Percentiles rank a stretch among this genome's conserved stretches.
These are phyloP conservation scores for Lepidurus arcticus DNA, from an alignment of 1,140 invertebrate genomes.

Conservation along the genomic window DNA sequence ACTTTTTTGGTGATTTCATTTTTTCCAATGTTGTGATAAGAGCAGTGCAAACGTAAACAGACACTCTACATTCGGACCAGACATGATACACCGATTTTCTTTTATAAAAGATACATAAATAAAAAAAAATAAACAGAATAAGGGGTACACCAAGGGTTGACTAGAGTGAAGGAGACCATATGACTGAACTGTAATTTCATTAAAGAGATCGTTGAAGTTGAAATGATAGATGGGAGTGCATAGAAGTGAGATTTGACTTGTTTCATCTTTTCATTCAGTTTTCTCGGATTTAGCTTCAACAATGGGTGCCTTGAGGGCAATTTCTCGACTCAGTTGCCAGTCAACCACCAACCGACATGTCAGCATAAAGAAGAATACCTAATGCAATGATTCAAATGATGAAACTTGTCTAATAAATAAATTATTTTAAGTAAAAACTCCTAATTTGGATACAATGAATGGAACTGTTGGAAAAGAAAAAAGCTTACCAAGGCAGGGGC, in stretches of 20 bases:
- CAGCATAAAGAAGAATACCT: constrained; percentile 92
- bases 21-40: neutral
- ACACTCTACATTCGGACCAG: constrained; percentile 11
- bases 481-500: constrained; percentile 70
- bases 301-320: neutral
- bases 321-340: constrained; percentile 50
- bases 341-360: constrained; percentile 79
- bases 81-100: neutral
- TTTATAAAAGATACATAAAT: neutral
- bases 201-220: neutral
- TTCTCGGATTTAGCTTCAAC: neutral
- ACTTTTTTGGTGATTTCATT: neutral
- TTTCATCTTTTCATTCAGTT: neutral
- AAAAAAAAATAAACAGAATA: no score
- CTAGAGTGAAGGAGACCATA: neutral
- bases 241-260: neutral
- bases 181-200: neutral
- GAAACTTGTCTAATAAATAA: neutral
- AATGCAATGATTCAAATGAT: constrained; percentile 35
- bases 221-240: constrained; percentile 12
- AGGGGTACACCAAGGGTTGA: neutral
- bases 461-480: neutral
- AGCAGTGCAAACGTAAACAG: neutral
- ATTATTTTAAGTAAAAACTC: no score
- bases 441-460: neutral